Percentiles rank a stretch among this genome's conserved stretches.
phyloP scores from a whole-genome alignment of 2,113 vertebrate genomes.

The Xenopus borealis region DNA sequence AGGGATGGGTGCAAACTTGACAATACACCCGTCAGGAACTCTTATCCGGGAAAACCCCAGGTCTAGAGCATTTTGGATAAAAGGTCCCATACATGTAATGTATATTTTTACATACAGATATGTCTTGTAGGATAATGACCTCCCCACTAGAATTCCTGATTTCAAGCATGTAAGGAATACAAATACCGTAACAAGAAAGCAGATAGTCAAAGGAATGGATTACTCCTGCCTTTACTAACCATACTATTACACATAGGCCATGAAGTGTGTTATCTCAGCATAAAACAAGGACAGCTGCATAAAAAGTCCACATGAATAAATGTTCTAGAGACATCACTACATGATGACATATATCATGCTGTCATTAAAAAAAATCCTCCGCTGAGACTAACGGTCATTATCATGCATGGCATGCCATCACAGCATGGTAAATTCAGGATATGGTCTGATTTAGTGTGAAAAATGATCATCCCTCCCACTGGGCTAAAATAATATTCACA shows the following conservation, averaged over 20 bases:
- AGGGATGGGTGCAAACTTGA: too few species aligned
- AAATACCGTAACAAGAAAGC: too few species aligned
- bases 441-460: neutral
- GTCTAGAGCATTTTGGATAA: too few species aligned
- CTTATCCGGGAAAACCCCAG: too few species aligned
- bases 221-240: too few species aligned
- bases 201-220: too few species aligned
- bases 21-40: too few species aligned
- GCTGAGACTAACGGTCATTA: neutral
- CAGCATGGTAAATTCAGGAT: neutral
- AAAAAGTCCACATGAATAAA: neutral
- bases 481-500: conserved; percentile 3
- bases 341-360: neutral
- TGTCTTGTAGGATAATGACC: too few species aligned
- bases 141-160: too few species aligned
- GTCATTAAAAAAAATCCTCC: neutral
- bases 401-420: neutral
- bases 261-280: neutral
- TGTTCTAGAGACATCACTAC: neutral
- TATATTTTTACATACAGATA: too few species aligned
- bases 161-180: too few species aligned
- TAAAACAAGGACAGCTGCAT: neutral
- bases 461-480: neutral
- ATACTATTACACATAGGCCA: neutral
- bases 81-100: too few species aligned